Evolutionary conservation across 2,113 vertebrate species (phyloP), one percentile per base, ranked within the genome.

Genomic region (Rattus rattus): DNA sequence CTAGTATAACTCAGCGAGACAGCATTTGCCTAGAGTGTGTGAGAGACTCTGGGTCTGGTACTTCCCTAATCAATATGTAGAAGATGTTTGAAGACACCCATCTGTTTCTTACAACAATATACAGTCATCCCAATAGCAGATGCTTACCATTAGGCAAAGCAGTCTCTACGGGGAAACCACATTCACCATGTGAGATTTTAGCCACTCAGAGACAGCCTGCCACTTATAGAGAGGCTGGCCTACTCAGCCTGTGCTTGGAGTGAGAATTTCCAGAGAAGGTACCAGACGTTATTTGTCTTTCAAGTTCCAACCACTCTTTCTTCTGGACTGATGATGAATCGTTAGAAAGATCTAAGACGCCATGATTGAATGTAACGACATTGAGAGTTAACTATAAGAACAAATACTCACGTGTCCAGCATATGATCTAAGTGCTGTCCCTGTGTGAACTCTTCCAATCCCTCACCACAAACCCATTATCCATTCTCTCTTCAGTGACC

Each of bases 271-370:
- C 22, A 63, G n/a, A 20, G 73, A 90, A n/a, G 73, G 47, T 75
- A 16, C 43, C 49, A 84, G 72, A 33, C 16, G 54, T 47, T 39
- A 52, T 92, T 91, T 91, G 47, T 59, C 54, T 12, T 72, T 88
- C 52, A 81, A 54, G 19, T 92, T 89, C 88, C 85, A 89, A 86
- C 39, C 4, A 49, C 30, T 87, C 54, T 94, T 36, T 9, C 7
- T 63, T 73, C 70, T 65, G 6, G 52, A 19, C 3, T 7, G 14
- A 16, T 9, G 24, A 12, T 24, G 47, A 28, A 12, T 47, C 61
- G 39, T 73, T 94, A 63, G 77, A 81, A 89, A 70, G 61, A 83
- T 87, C 92, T 92, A 54, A 92, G 90, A 56, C 9, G 39, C 3
- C 0, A 1, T 16, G 33, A 63, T 80, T 28, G 83, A 90, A 19